phyloP scores from a whole-genome alignment of 2,797 vertebrate species.

The Cheirogaleus major region DNA sequence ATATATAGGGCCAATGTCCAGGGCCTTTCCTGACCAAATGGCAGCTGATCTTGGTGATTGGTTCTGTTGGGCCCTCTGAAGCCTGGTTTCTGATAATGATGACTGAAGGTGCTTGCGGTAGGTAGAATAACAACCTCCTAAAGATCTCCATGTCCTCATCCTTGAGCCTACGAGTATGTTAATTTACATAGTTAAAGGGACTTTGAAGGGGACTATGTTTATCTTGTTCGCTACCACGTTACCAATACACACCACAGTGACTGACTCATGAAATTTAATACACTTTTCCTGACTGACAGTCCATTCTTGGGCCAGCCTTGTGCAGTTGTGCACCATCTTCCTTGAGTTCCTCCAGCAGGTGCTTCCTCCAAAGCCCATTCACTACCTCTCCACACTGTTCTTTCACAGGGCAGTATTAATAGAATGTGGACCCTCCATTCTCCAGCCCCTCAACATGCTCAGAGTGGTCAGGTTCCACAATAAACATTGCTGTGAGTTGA shows the following conservation, averaged over 20 bases:
- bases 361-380: not conserved
- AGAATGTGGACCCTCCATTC: not conserved
- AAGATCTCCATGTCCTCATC: not conserved
- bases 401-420: not conserved
- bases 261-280: not conserved
- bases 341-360: not conserved
- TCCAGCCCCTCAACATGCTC: not conserved
- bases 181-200: not conserved
- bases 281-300: not conserved
- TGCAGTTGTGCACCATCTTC: not conserved
- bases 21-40: not conserved
- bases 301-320: not conserved
- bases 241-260: not conserved
- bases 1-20: not conserved
- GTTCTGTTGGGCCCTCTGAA: not conserved
- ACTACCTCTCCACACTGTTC: not conserved
- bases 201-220: not conserved
- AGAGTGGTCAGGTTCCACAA: not conserved
- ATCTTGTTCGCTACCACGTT: rapidly evolving
- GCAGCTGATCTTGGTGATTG: not conserved
- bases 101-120: not conserved
- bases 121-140: not conserved
- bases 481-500: not conserved
- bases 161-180: not conserved
- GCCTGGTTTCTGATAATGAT: not conserved